Evolutionary conservation across 2,113 vertebrate genomes (phyloP).

Genomic region (Athene noctua): DNA sequence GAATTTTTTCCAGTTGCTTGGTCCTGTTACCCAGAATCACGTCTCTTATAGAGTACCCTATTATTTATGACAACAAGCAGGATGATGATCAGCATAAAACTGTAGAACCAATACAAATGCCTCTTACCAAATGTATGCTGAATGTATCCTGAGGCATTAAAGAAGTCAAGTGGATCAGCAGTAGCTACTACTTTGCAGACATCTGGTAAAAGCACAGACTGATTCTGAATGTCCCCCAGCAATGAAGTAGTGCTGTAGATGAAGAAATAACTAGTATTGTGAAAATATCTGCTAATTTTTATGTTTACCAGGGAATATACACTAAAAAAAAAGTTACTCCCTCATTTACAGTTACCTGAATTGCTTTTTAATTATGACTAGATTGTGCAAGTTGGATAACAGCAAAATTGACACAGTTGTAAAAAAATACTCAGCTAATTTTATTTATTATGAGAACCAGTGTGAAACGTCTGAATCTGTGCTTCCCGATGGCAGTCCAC

Average conservation of each 20-base stretch:
- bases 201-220: constrained; percentile 55
- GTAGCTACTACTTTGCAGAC: constrained; percentile 18
- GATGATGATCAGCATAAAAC: constrained; percentile 48
- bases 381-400: neutral
- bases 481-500: neutral
- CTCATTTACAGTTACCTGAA: neutral
- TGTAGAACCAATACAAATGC: constrained; percentile 16
- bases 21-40: constrained; percentile 26
- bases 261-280: neutral
- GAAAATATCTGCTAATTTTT: constrained; percentile 43
- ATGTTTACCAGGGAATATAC: neutral
- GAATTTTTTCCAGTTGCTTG: constrained; percentile 57
- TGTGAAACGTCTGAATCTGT: neutral
- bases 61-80: constrained; percentile 63
- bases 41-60: neutral
- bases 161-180: constrained; percentile 49
- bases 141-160: neutral
- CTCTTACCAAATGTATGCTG: neutral
- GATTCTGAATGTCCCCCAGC: constrained; percentile 43
- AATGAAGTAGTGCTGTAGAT: neutral
- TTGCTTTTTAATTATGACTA: neutral
- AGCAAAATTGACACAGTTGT: neutral
- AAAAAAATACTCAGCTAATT: neutral
- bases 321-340: neutral
- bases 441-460: neutral